Evolutionary conservation across 2,888 invertebrate genomes (phyloP).

Genomic region (Ichneumon xanthorius): DNA sequence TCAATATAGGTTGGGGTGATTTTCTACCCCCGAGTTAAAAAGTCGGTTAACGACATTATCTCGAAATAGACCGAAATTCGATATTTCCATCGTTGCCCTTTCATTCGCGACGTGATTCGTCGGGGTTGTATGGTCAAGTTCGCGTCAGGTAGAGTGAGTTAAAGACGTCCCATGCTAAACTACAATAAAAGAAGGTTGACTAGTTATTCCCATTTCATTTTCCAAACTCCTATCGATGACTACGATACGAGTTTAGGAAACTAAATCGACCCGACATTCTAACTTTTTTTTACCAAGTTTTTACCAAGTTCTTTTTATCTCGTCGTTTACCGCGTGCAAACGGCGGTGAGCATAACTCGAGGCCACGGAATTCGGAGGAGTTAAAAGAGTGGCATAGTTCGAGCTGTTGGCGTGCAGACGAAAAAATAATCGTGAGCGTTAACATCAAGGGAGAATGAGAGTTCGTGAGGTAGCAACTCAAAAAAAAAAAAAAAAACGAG

Average conservation of each 20-base stretch:
- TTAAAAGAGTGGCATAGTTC: conserved; percentile 21
- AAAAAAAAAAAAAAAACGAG: conserved; percentile 15
- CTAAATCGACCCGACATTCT: neutral
- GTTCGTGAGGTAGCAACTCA: conserved; percentile 49
- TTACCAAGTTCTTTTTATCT: neutral
- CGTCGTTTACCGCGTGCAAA: neutral
- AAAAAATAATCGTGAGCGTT: conserved; percentile 44
- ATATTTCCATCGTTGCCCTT: too few relatives aligned
- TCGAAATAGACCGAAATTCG: too few relatives aligned
- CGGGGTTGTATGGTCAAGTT: too few relatives aligned
- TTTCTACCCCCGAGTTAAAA: too few relatives aligned
- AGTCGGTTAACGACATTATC: too few relatives aligned
- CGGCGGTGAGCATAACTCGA: neutral
- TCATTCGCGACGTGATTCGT: too few relatives aligned
- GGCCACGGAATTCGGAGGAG: conserved; percentile 3
- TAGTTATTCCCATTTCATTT: neutral
- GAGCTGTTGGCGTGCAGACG: conserved; percentile 57
- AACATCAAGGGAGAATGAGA: conserved; percentile 40
- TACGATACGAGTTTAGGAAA: neutral
- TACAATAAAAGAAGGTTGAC: too few relatives aligned
- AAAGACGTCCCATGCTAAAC: too few relatives aligned
- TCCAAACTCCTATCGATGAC: neutral
- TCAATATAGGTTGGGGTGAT: too few relatives aligned
- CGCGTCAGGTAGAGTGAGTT: too few relatives aligned
- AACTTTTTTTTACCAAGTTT: neutral